A percentile compares a stretch with the other conserved stretches of the same genome.
phyloP scores from a whole-genome alignment of 2,113 vertebrate species.

The Pandion haliaetus region DNA sequence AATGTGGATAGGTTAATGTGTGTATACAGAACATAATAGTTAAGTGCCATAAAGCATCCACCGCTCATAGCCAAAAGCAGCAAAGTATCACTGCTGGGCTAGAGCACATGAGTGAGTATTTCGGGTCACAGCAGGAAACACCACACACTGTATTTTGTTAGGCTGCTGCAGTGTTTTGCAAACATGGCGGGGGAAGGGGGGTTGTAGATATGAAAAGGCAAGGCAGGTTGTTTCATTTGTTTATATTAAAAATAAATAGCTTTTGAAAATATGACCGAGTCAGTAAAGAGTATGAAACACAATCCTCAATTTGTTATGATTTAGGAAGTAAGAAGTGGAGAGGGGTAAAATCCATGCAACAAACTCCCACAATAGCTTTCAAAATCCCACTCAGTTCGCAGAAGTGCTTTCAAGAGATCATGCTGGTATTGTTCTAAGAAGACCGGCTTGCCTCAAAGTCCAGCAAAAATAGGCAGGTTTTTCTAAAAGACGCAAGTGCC shows the following conservation, averaged over 20 bases:
- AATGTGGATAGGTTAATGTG: background rate
- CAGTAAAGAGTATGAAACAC: conserved; percentile 10
- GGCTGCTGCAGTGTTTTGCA: conserved; percentile 29
- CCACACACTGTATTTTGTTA: background rate
- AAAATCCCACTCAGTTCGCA: background rate
- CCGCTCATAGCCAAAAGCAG: background rate
- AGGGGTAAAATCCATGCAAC: background rate
- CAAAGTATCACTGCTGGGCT: background rate
- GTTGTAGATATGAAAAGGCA: background rate
- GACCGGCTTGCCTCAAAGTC: background rate
- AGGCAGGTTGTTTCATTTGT: background rate
- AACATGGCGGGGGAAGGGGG: background rate
- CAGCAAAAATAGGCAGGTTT: background rate
- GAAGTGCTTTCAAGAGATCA: background rate
- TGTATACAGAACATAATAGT: background rate
- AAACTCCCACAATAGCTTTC: background rate
- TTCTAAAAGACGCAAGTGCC: background rate
- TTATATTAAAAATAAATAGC: conserved; percentile 31
- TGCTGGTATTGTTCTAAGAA: background rate
- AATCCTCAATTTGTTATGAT: background rate
- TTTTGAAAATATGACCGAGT: background rate
- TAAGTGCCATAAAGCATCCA: background rate
- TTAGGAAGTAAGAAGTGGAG: background rate
- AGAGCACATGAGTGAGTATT: background rate
- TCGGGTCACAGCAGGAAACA: background rate